These are phyloP conservation scores for Xiphophorus hellerii DNA, from an alignment of 2,113 vertebrate species.

Conservation along the genomic window DNA sequence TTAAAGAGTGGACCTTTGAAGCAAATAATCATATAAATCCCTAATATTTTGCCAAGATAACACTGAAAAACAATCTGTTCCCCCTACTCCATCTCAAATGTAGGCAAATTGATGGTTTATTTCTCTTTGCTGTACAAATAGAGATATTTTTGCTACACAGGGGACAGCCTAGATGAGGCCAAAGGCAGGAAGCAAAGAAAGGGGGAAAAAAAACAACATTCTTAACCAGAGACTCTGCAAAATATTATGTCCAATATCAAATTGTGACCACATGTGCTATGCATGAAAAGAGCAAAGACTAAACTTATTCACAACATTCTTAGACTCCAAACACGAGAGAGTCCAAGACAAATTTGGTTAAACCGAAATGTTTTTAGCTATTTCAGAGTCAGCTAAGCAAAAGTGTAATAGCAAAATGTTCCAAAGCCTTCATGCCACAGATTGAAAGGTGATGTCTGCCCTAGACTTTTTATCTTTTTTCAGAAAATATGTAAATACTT, in stretches of 20 bases:
- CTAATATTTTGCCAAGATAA: conserved; percentile 40
- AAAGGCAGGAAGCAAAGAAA: neutral
- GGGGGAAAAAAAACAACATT: no score
- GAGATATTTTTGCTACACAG: neutral
- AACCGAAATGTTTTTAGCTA: no score
- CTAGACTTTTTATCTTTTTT: no score
- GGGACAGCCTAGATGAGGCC: neutral
- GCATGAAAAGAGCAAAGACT: neutral
- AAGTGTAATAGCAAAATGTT: no score
- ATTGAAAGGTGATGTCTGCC: no score
- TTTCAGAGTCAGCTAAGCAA: no score
- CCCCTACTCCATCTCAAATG: conserved; percentile 24
- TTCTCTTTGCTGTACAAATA: conserved; percentile 39
- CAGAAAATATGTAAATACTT: no score
- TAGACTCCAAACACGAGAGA: no score
- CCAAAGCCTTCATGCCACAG: no score
- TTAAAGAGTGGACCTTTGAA: conserved; percentile 60
- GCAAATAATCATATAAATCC: conserved; percentile 54
- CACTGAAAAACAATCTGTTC: conserved; percentile 45
- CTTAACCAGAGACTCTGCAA: neutral
- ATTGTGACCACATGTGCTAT: neutral
- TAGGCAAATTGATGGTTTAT: conserved; percentile 49
- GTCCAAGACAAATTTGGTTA: no score
- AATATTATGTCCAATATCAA: neutral
- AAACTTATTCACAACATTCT: neutral